Base-by-base conservation (phyloP, 2,797 vertebrate genomes). In the Octomys mimax region DNA sequence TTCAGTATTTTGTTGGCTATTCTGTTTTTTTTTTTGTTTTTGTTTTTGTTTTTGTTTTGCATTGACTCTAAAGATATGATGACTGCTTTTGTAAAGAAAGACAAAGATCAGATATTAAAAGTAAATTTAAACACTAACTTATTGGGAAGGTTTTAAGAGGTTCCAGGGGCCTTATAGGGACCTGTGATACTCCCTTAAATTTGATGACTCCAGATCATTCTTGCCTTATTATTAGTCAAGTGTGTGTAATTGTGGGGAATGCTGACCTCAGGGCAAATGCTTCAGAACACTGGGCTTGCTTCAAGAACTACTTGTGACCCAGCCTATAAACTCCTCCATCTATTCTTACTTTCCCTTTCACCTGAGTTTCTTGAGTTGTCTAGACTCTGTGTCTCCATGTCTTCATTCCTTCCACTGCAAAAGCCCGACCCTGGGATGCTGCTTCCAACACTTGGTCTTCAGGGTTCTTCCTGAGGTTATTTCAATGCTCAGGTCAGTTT, bases 81-180 rank as follows among this genome's bases (percentile, higher is more conserved):
- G 24, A 31, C 39, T 83, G 2, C 31, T 83, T 82, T 52, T 71
- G 18, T 49, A 79, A 57, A 75, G 36, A 49, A 73, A 73, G 16
- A 66, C 2, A 82, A 96, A 91, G 62, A 57, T 54, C 5, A 94
- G 26, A n/a, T 64, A 42, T 62, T 87, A 79, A 84, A 52, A 87
- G 31, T 28, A 87, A 87, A 36, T 78, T 70, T 42, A 91, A 79
- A 36, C 46, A 64, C 78, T 82, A 6, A 1, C 66, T 52, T 31
- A 8, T 77, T 87, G 46, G 42, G 52, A 78, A 61, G 54, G 18
- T 77, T 89, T 88, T 86, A 71, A 46, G 8, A 49, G 5, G 6
- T 70, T 39, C 61, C 33, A 33, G 31, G 70, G 49, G 66, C 66
- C 31, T 57, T 39, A 31, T 4, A 64, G 70, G 64, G 70, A 62